phyloP scores from a whole-genome alignment of 2,888 invertebrate genomes.

The Chalcosyrphus nemorum region DNA sequence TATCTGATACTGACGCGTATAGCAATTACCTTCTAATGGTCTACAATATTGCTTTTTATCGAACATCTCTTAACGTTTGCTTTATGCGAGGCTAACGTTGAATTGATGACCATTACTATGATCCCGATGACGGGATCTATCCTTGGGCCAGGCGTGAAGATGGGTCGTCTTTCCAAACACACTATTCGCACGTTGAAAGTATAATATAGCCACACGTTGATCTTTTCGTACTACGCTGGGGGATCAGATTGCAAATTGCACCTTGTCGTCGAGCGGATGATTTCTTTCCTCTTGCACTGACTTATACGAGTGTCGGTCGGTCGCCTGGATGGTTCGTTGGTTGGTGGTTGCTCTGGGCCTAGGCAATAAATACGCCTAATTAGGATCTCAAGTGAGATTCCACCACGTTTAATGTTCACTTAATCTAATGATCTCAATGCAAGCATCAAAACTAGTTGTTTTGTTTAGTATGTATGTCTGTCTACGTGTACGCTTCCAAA shows the following conservation, averaged over 20 bases:
- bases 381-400: slow-evolving; percentile 71
- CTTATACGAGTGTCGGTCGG: neutral
- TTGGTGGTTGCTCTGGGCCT: slow-evolving; percentile 5
- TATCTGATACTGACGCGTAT: slow-evolving; percentile 53
- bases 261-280: slow-evolving; percentile 68
- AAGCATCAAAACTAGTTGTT: slow-evolving; percentile 14
- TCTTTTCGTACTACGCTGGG: slow-evolving; percentile 58
- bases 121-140: slow-evolving; percentile 69
- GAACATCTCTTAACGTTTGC: slow-evolving; percentile 52
- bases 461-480: slow-evolving; percentile 21
- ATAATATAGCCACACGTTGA: slow-evolving; percentile 55
- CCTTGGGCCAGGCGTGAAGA: slow-evolving; percentile 71
- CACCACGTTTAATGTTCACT: slow-evolving; percentile 71
- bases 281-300: slow-evolving; percentile 15
- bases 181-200: slow-evolving; percentile 60
- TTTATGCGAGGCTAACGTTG: slow-evolving; percentile 50
- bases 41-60: slow-evolving; percentile 71
- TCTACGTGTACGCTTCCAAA: neutral
- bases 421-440: slow-evolving; percentile 71
- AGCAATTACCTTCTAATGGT: slow-evolving; percentile 71
- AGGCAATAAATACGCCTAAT: slow-evolving; percentile 63
- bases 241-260: slow-evolving; percentile 73
- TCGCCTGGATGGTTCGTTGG: too few relatives aligned
- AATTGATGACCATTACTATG: slow-evolving; percentile 67
- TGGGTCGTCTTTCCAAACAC: slow-evolving; percentile 59